These are phyloP conservation scores for Anthophora plumipes DNA, from an alignment of 2,888 invertebrate species.

Conservation along the genomic window DNA sequence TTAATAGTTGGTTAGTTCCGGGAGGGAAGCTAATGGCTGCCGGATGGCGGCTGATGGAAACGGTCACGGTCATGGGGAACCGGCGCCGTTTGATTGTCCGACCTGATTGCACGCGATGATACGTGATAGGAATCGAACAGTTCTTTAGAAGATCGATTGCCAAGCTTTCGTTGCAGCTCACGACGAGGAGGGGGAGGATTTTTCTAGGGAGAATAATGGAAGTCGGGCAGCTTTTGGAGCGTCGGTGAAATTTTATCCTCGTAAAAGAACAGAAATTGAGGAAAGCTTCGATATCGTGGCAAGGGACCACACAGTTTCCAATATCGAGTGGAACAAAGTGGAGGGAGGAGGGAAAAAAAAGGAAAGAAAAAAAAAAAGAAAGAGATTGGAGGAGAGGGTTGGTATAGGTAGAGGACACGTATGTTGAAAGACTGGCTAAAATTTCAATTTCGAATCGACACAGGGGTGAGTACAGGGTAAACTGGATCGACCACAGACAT, in stretches of 20 bases:
- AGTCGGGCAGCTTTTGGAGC: not conserved
- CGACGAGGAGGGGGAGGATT: not conserved
- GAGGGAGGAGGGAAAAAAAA: not conserved
- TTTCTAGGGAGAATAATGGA: not conserved
- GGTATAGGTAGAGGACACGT: not conserved
- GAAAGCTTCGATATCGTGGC: slow-evolving; percentile 6
- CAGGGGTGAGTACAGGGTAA: not conserved
- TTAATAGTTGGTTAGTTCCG: slow-evolving; percentile 16
- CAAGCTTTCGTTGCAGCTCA: not conserved
- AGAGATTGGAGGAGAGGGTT: too few species aligned
- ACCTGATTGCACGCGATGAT: slow-evolving; percentile 25
- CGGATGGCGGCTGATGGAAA: not conserved
- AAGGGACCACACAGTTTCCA: not conserved
- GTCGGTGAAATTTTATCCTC: slow-evolving; percentile 5
- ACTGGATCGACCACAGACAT: slow-evolving; percentile 11
- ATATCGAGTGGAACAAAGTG: slow-evolving; percentile 14
- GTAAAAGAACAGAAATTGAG: not conserved
- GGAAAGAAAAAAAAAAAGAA: not conserved
- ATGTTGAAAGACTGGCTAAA: slow-evolving; percentile 3
- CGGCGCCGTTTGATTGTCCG: slow-evolving; percentile 1
- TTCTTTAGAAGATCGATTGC: not conserved
- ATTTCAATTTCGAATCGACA: slow-evolving; percentile 41
- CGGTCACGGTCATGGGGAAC: slow-evolving; percentile 18
- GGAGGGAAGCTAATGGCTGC: not conserved
- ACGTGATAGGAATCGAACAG: slow-evolving; percentile 27